Percentiles rank a stretch among this genome's conserved stretches.
Evolutionary conservation across 2,113 vertebrate genomes (phyloP).

Genomic region (Lepus americanus): DNA sequence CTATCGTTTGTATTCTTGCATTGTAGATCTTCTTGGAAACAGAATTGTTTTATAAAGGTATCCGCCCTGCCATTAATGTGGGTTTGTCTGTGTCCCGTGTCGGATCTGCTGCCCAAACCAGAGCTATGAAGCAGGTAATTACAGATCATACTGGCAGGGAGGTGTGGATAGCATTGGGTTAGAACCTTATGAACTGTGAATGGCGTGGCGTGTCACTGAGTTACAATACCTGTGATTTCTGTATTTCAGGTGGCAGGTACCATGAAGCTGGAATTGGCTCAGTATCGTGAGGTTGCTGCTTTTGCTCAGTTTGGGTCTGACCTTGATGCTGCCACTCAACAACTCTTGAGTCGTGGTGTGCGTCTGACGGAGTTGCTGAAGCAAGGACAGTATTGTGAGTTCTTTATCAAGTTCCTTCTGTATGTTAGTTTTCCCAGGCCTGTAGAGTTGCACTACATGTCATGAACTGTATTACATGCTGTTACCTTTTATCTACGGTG

Average conservation of each 20-base stretch:
- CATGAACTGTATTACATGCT: accelerated
- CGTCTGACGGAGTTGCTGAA: slow-evolving; percentile 97
- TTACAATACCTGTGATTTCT: neutral
- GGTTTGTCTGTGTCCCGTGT: slow-evolving; percentile 99
- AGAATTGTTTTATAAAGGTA: slow-evolving; percentile 99
- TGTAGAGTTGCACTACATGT: neutral
- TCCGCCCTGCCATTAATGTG: slow-evolving; percentile 98
- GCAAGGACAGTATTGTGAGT: slow-evolving; percentile 98
- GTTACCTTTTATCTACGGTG: neutral
- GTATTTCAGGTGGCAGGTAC: slow-evolving; percentile 95
- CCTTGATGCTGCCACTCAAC: slow-evolving; percentile 97
- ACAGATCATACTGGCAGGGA: neutral
- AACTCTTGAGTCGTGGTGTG: slow-evolving; percentile 96
- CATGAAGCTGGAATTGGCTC: slow-evolving; percentile 98
- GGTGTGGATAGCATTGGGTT: neutral
- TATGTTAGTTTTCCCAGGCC: neutral
- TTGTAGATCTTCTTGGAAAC: slow-evolving; percentile 98
- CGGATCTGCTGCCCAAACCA: slow-evolving; percentile 99
- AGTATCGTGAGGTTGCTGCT: slow-evolving; percentile 98
- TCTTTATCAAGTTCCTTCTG: neutral
- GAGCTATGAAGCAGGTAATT: slow-evolving; percentile 98
- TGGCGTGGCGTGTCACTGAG: neutral
- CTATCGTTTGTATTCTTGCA: neutral
- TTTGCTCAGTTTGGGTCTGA: slow-evolving; percentile 99
- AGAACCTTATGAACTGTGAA: neutral